A percentile compares a stretch with the other conserved stretches of the same genome.
Evolutionary conservation across 2,113 vertebrate species (phyloP).

Genomic region (Otus sunia): DNA sequence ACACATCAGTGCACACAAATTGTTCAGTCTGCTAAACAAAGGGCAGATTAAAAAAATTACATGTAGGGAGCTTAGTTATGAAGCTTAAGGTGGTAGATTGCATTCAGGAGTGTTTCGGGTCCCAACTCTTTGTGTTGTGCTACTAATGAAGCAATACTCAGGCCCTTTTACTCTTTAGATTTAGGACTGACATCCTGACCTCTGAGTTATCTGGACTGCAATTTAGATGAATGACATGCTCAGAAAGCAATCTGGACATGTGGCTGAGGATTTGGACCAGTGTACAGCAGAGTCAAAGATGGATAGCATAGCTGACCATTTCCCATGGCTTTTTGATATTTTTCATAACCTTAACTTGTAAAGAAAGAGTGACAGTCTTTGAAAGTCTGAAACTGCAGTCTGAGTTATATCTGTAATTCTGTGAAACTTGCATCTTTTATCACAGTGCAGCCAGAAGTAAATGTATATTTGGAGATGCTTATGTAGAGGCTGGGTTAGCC

Average conservation of each 20-base stretch:
- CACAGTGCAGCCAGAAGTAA: not conserved
- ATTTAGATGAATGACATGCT: not conserved
- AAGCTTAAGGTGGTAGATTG: not conserved
- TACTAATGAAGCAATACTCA: not conserved
- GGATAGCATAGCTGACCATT: accelerated
- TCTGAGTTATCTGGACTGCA: not conserved
- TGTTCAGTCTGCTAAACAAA: not conserved
- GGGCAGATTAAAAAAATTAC: not conserved
- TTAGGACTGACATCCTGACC: not conserved
- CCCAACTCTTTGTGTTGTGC: not conserved
- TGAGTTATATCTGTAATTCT: not conserved
- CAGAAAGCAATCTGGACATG: not conserved
- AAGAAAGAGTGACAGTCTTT: not conserved
- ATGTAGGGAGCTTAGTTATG: not conserved
- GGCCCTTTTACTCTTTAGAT: not conserved
- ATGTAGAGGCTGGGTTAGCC: not conserved
- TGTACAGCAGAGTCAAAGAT: not conserved
- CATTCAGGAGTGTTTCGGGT: not conserved
- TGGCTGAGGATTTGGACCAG: not conserved
- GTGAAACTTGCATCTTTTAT: not conserved
- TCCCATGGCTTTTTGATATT: too few relatives aligned
- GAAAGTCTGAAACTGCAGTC: not conserved
- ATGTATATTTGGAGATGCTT: not conserved
- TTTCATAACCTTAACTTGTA: not conserved
- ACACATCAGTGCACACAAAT: accelerated